A percentile compares a stretch with the other conserved stretches of the same genome.
Conservation (phyloP, 2,797 vertebrate genomes). For the Dromococcyx pavoninus region DNA sequence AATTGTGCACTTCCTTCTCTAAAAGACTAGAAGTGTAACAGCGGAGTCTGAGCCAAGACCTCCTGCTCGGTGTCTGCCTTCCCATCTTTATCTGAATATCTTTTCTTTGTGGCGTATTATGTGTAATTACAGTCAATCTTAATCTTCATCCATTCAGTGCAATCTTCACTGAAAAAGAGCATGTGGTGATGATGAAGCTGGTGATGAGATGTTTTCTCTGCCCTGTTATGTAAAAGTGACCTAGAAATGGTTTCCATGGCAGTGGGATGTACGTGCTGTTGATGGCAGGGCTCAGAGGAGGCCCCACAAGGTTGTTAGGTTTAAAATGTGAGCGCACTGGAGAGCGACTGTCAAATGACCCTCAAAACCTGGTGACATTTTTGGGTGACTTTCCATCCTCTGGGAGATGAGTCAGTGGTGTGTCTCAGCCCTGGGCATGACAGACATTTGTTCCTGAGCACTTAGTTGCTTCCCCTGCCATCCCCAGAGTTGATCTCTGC, state of each 20-base stretch:
- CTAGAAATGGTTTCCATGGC: background rate
- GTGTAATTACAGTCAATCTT: background rate
- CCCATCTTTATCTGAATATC: too few species aligned
- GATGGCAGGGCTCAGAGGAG: background rate
- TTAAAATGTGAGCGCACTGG: background rate
- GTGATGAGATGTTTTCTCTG: background rate
- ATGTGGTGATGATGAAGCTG: background rate
- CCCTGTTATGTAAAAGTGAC: background rate
- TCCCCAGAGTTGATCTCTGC: background rate
- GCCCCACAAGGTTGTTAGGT: background rate
- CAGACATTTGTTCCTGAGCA: constrained; percentile 17
- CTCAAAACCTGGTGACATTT: background rate
- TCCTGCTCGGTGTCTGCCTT: fast-evolving
- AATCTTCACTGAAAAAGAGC: fast-evolving
- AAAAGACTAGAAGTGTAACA: background rate
- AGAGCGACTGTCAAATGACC: background rate
- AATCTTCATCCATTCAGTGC: too few species aligned
- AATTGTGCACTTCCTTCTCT: background rate
- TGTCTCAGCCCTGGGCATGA: background rate
- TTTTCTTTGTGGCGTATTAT: background rate
- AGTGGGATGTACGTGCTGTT: background rate
- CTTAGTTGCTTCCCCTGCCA: background rate
- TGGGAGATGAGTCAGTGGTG: background rate
- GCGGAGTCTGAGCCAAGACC: background rate
- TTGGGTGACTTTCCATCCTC: background rate